Base-by-base conservation (phyloP, 2,888 invertebrate genomes). In the Diogma glabrata region DNA sequence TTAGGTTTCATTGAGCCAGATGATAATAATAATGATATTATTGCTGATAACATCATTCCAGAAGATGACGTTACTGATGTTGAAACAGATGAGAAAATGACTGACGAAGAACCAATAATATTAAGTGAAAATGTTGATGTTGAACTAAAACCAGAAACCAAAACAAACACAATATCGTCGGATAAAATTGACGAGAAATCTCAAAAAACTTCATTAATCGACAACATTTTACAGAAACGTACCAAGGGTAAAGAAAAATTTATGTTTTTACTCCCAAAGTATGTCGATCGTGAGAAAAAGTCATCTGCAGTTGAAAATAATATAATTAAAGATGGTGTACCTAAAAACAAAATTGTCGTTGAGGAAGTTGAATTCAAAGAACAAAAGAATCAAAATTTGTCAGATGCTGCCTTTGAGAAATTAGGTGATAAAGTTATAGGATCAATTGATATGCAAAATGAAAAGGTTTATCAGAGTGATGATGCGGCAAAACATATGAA, bases 341-440 rank as follows among this genome's bases (percentile, higher is more conserved):
- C n/a, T n/a, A 19, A 20, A 43, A 43, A 2, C 3, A 6, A 5
- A 19, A 20, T 10, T 20, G 20, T 20, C 1, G 20, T 12, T 2
- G 33, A 33, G 10, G 46, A 36, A 10, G 30, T 24, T 7, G 10
- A 16, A 4, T 14, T 46, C n/a, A 40, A 30, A 9, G 24, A 38
- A 4, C 40, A 22, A n/a, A 47, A 16, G 7, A 60, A 64, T 36
- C 66, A 67, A 8, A 55, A 47, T 43, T 26, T 71, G 40, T 64
- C 71, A 5, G 72, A 72, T 55, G 61, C 58, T 23, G 67, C 66
- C 2, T 69, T 64, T 53, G 67, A 70, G 55, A 60, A 63, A 24
- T 61, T 69, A 60, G 72, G 71, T 5, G 72, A 71, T 59, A 58
- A 61, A 30, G 58, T 70, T 17, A 28, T 19, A 9, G 52, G 52